A percentile compares a stretch with the other conserved stretches of the same genome.
Evolutionary conservation across 2,888 invertebrate genomes (phyloP).

Genomic region (Diaprepes abbreviatus): DNA sequence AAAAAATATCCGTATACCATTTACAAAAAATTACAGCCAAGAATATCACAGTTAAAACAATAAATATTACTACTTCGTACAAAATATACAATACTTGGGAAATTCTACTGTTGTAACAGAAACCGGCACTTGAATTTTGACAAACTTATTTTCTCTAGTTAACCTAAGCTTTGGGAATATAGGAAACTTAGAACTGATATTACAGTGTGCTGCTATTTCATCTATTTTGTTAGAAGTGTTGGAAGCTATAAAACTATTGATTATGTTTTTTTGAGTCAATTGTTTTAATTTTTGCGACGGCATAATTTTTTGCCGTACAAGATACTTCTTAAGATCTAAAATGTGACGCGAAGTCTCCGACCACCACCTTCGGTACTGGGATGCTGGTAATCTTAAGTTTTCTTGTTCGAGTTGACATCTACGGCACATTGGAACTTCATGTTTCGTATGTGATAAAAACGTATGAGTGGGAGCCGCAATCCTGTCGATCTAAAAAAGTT

Average conservation of each 20-base stretch:
- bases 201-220: constrained; percentile 61
- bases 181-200: constrained; percentile 57
- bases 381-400: constrained; percentile 48
- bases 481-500: constrained; percentile 71
- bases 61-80: constrained; percentile 31
- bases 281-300: constrained; percentile 54
- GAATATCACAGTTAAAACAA: constrained; percentile 36
- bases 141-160: constrained; percentile 66
- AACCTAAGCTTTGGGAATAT: constrained; percentile 64
- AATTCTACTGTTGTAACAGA: constrained; percentile 61
- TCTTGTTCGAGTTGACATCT: constrained; percentile 50
- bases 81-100: constrained; percentile 50
- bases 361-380: constrained; percentile 65
- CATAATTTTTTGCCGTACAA: constrained; percentile 62
- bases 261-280: constrained; percentile 55
- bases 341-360: constrained; percentile 64
- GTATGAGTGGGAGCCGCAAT: constrained; percentile 78
- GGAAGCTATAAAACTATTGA: constrained; percentile 50
- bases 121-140: constrained; percentile 60
- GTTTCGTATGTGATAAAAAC: constrained; percentile 70
- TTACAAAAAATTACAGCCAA: constrained; percentile 23
- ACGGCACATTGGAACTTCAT: constrained; percentile 55
- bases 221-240: constrained; percentile 57
- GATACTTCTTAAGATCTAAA: constrained; percentile 58
- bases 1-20: neutral